Evolutionary conservation across 2,888 invertebrate genomes (phyloP).

Genomic region (Lasiommata megera): DNA sequence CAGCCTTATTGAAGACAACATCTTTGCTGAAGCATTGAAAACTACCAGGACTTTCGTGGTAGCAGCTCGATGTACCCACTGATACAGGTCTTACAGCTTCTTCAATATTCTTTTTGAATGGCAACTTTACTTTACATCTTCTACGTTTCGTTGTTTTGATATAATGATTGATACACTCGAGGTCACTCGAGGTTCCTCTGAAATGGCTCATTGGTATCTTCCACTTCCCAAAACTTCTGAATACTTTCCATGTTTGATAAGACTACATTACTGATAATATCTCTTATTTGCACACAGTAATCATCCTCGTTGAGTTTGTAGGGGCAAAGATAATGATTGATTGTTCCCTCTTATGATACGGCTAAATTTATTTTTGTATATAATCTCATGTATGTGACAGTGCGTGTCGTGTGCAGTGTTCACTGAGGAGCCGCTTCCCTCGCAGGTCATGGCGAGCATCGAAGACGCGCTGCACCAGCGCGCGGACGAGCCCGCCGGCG

Average conservation of each 20-base stretch:
- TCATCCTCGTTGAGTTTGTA: conserved; percentile 32
- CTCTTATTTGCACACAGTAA: conserved; percentile 24
- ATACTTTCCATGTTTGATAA: conserved; percentile 13
- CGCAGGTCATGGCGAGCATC: neutral
- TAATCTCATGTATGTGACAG: no score
- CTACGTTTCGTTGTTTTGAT: conserved; percentile 24
- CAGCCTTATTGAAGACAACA: conserved; percentile 14
- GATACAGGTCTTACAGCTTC: conserved; percentile 26
- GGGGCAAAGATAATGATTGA: neutral
- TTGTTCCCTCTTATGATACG: neutral
- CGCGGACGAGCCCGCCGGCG: neutral
- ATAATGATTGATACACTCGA: conserved; percentile 9
- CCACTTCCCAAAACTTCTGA: conserved; percentile 14
- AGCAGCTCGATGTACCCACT: neutral
- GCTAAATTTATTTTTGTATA: no score
- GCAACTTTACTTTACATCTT: conserved; percentile 26
- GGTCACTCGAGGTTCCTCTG: conserved; percentile 7
- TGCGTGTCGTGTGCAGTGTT: no score
- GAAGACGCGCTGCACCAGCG: neutral
- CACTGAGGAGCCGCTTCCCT: no score
- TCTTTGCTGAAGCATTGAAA: conserved; percentile 2
- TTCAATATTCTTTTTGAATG: conserved; percentile 22
- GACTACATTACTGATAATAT: conserved; percentile 15
- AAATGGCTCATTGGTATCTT: neutral
- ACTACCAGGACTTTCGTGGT: conserved; percentile 6